Evolutionary conservation across 2,888 invertebrate species (phyloP), one percentile per base, ranked within the genome.

Genomic region (Autographa pulchrina): DNA sequence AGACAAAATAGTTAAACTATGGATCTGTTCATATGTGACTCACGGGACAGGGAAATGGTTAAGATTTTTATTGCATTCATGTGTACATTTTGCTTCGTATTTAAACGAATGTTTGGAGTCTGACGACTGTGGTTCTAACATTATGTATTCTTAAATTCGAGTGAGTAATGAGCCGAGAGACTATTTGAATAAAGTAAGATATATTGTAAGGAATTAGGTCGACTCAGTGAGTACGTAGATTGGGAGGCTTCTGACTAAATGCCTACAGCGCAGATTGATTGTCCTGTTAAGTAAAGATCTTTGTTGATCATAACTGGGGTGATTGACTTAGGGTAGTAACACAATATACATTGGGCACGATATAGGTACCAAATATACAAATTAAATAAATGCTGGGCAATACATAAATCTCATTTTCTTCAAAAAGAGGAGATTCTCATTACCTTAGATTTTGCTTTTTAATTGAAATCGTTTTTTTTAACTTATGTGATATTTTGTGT

Each of bases 131-230:
- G 54, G 20, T 58, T 41, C 75, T 76, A 65, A 65, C 64, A 52
- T 80, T 75, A 58, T 25, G 56, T 25, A 38, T 35, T 64, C 38
- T 41, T 75, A 80, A 80, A 77, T 71, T 80, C n/a, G n/a, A 32
- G 56, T 71, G 65, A 76, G 68, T 76, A 77, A 80, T 80, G 80
- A 76, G 65, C 35, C 63, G 68, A 35, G 60, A 54, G 63, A 32
- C 62, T 77, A 80, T 77, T 80, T 67, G 72, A 76, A 76, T 80
- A 65, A 80, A 80, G 68, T 61, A 76, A 77, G 80, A 77, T 77
- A 80, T 77, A 77, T 76, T 80, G 80, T 68, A 41, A 58, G 63
- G 56, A 71, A 80, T 77, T 80, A 76, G 62, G 62, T 25, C 65
- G 72, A 76, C 63, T 72, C 72, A 68, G 72, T 80, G 77, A 68